Conservation (phyloP, 2,888 invertebrate genomes). For the Drosophila maculinotata region DNA sequence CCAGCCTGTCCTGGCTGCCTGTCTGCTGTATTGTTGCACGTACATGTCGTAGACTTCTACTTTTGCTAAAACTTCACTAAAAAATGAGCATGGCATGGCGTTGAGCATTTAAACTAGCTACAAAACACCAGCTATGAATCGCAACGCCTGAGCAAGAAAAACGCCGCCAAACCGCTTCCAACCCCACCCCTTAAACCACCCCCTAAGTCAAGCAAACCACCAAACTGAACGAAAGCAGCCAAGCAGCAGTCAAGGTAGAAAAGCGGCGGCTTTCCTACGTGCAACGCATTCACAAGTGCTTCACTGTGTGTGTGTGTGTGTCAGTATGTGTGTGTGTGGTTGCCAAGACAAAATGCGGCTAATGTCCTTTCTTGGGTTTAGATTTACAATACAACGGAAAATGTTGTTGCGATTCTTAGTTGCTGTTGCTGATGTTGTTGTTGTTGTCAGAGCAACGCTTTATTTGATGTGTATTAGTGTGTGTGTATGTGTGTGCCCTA, state of each 20-base stretch:
- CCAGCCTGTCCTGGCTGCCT: constrained; percentile 1
- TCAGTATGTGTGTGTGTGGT: constrained; percentile 40
- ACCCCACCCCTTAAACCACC: neutral
- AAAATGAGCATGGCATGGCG: constrained; percentile 78
- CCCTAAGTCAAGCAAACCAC: constrained; percentile 5
- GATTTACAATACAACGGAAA: constrained; percentile 72
- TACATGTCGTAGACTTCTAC: constrained; percentile 77
- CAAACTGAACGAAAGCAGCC: constrained; percentile 10
- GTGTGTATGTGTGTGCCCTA: constrained; percentile 3
- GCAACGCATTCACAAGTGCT: constrained; percentile 67
- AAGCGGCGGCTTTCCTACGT: constrained; percentile 60
- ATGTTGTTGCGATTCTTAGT: constrained; percentile 48
- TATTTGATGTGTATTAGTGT: constrained; percentile 11
- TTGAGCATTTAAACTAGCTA: constrained; percentile 81
- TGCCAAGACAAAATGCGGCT: constrained; percentile 79
- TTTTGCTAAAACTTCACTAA: constrained; percentile 79
- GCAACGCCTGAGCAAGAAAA: constrained; percentile 44
- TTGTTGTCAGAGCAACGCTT: constrained; percentile 37
- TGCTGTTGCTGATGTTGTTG: constrained; percentile 19
- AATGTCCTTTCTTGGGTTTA: constrained; percentile 70
- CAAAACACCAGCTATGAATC: constrained; percentile 74
- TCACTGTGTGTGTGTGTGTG: constrained; percentile 31
- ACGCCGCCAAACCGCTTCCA: too few relatives aligned
- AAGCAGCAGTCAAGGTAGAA: constrained; percentile 54
- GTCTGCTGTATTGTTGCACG: constrained; percentile 73